Percentiles rank a stretch among this genome's conserved stretches.
Evolutionary conservation across 2,113 vertebrate genomes (phyloP).

Genomic region (Aleadryas rufinucha): DNA sequence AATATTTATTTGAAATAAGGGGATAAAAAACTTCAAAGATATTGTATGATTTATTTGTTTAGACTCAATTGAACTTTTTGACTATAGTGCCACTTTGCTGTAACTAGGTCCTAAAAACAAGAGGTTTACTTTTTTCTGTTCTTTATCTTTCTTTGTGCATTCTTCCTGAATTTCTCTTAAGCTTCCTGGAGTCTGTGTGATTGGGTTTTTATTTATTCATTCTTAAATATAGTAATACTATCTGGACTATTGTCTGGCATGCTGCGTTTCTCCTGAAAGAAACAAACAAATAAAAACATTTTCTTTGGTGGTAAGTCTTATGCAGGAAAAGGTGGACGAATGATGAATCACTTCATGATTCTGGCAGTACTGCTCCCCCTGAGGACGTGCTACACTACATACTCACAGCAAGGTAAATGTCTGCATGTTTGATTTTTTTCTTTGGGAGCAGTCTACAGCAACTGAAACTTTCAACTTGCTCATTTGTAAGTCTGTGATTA

Average conservation of each 20-base stretch:
- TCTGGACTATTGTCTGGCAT: not conserved
- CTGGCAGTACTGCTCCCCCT: not conserved
- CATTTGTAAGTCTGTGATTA: not conserved
- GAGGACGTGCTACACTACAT: not conserved
- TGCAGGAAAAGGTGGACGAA: slow-evolving; percentile 35
- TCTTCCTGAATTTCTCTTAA: not conserved
- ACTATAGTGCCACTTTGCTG: not conserved
- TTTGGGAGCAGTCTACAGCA: not conserved
- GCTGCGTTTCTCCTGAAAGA: not conserved
- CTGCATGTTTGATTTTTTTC: not conserved
- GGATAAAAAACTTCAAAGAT: not conserved
- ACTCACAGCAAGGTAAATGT: slow-evolving; percentile 60
- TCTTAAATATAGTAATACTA: not conserved
- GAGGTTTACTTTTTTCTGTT: not conserved
- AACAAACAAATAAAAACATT: not conserved
- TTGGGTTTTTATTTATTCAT: not conserved
- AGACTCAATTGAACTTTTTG: not conserved
- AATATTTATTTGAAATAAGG: not conserved
- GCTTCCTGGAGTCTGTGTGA: not conserved
- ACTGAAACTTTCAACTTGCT: not conserved
- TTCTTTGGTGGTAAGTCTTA: slow-evolving; percentile 13
- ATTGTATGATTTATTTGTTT: not conserved
- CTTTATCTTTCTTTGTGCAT: not conserved
- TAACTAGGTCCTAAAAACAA: not conserved
- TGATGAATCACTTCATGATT: slow-evolving; percentile 55